These are phyloP conservation scores for Drosophila mauritiana DNA, from an alignment of 1,140 invertebrate genomes.

Conservation along the genomic window DNA sequence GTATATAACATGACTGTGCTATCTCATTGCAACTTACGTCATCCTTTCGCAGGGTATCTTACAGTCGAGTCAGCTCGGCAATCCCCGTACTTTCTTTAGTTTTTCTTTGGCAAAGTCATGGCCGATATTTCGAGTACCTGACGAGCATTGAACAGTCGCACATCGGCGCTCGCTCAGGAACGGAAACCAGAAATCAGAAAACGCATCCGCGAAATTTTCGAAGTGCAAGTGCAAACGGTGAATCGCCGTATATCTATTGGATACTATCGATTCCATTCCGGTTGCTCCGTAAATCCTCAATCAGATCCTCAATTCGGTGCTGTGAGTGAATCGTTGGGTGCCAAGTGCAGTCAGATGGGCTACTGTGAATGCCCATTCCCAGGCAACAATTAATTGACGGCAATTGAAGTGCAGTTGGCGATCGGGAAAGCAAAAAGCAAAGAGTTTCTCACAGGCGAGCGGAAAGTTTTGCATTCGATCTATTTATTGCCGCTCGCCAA, in stretches of 20 bases:
- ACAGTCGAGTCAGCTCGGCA: constrained; percentile 10
- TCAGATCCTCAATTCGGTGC: background rate
- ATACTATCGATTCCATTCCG: background rate
- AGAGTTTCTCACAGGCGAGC: constrained; percentile 65
- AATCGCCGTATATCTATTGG: constrained; percentile 2
- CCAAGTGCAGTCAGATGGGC: constrained; percentile 37
- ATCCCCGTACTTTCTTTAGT: constrained; percentile 30
- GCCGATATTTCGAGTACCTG: constrained; percentile 76
- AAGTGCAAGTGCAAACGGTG: constrained; percentile 9
- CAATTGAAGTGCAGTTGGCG: constrained; percentile 71
- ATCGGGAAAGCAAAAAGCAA: constrained; percentile 42
- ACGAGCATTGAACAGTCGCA: constrained; percentile 60
- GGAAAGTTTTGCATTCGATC: constrained; percentile 73
- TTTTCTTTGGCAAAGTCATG: constrained; percentile 73
- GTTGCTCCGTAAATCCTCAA: constrained; percentile 4
- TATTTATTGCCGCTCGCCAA: constrained; percentile 27
- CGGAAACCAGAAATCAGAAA: constrained; percentile 35
- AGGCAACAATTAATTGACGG: constrained; percentile 69
- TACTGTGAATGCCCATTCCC: constrained; percentile 16
- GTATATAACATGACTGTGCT: too few species aligned
- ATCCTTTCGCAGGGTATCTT: constrained; percentile 8
- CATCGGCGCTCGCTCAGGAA: constrained; percentile 52
- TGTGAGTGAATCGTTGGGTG: constrained; percentile 12
- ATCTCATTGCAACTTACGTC: too few species aligned
- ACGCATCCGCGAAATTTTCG: constrained; percentile 18